Conservation (phyloP, 2,797 vertebrate species). For the Myotis findleyi region DNA sequence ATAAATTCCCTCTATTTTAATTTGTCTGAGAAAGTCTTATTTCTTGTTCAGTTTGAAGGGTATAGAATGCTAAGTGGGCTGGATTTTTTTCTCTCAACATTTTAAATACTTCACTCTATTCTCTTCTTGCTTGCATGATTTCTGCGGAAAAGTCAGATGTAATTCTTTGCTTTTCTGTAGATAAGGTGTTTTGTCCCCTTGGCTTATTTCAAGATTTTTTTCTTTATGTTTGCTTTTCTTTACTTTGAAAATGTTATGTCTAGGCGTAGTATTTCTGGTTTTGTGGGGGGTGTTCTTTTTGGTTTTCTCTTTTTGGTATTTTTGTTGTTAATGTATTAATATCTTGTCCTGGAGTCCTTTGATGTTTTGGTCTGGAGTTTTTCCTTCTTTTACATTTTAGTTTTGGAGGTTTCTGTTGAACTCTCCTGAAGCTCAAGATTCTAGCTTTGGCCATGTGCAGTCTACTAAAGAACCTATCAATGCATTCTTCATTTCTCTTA, state of each 20-base stretch:
- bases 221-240: conserved; percentile 8
- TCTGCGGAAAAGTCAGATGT: neutral
- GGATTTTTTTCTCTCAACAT: neutral
- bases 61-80: neutral
- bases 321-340: neutral
- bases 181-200: neutral
- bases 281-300: neutral
- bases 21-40: conserved; percentile 1
- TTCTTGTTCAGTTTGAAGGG: neutral
- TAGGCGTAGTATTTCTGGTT: neutral
- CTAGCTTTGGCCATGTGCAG: neutral
- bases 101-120: neutral
- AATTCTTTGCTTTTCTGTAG: neutral
- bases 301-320: neutral
- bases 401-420: neutral
- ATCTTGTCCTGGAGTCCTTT: neutral
- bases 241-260: neutral
- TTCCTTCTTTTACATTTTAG: neutral
- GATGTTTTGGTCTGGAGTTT: neutral
- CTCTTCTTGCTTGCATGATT: neutral
- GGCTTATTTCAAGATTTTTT: neutral
- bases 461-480: neutral
- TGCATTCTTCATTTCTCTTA: neutral
- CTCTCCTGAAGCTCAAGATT: neutral
- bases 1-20: neutral